phyloP scores from a whole-genome alignment of 2,113 vertebrate species.

The Triplophysa dalaica region DNA sequence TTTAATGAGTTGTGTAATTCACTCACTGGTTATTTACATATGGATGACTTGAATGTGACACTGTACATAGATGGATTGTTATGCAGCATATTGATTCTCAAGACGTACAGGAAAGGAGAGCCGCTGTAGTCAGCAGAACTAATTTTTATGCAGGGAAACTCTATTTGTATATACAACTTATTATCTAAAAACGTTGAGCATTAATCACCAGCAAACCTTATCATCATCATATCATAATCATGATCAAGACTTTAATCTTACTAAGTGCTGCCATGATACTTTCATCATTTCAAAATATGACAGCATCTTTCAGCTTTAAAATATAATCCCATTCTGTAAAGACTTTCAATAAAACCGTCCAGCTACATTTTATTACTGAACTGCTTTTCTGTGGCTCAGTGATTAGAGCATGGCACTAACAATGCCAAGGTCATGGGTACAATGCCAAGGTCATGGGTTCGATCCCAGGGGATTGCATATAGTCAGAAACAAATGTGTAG shows the following conservation, averaged over 20 bases:
- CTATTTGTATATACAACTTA: neutral
- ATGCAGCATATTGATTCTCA: neutral
- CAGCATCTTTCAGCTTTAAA: neutral
- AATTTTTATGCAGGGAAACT: neutral
- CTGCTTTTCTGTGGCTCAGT: too few species aligned
- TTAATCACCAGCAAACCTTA: neutral
- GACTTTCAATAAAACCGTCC: conserved; percentile 17
- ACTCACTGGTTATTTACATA: neutral
- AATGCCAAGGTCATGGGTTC: too few species aligned
- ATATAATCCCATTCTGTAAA: neutral
- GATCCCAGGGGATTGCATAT: too few species aligned
- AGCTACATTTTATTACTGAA: conserved; percentile 1
- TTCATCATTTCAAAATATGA: conserved; percentile 3
- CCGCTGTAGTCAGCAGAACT: neutral
- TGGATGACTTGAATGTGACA: conserved; percentile 5
- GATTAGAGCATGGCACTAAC: too few species aligned
- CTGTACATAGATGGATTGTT: neutral
- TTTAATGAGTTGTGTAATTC: neutral
- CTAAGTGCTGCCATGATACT: neutral
- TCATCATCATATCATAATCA: neutral
- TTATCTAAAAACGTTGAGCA: neutral
- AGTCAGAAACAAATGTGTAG: too few species aligned
- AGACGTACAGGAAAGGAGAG: neutral
- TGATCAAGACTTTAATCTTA: neutral
- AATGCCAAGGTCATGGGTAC: too few species aligned